Base-by-base conservation (phyloP, 2,797 vertebrate genomes). In the Acridotheres tristis region DNA sequence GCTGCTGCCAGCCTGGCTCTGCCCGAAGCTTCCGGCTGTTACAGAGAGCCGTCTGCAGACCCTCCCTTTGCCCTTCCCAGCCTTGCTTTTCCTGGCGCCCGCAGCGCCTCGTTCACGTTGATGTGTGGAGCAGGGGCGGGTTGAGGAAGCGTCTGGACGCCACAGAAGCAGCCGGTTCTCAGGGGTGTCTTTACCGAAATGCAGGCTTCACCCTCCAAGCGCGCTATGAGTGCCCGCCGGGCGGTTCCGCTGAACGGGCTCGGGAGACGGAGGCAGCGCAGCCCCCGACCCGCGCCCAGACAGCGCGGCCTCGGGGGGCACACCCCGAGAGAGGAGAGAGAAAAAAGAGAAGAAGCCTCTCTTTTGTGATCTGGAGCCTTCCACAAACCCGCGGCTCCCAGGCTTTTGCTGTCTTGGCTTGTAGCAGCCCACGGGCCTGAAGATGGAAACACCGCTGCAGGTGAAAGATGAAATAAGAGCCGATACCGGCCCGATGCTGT, bases 41-140 rank as follows among this genome's bases (percentile, higher is more conserved):
- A 8, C 12, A 1, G 15, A 9, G 30, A 2, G 1, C 4, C 5
- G 0, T 9, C 3, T 4, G 1, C 5, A 2, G 6, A 3, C 1
- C 3, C 3, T 19, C 2, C 5, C 0, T 17, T 1, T 45, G 22
- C 16, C 7, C 1, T 1, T 30, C 11, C 12, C 4, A 1, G 17
- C 51, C 7, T 16, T 4, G 29, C 2, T 13, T 8, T 3, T 22
- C 9, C 1, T 5, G 61, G 47, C 6, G 1, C 3, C 9, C 3
- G 2, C 7, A 5, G 57, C 7, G 6, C 13, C 8, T 29, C 5
- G 3, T 15, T 59, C 3, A 1, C 14, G 5, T 13, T 7, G 22
- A 6, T 9, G 13, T 20, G 53, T 15, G 69, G 9, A 4, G 14
- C 10, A 3, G 14, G 20, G 13, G 11, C 13, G 17, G 2, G 17